These are phyloP conservation scores for Sebastes oblongus DNA, from an alignment of 2,797 vertebrate genomes.

Conservation along the genomic window DNA sequence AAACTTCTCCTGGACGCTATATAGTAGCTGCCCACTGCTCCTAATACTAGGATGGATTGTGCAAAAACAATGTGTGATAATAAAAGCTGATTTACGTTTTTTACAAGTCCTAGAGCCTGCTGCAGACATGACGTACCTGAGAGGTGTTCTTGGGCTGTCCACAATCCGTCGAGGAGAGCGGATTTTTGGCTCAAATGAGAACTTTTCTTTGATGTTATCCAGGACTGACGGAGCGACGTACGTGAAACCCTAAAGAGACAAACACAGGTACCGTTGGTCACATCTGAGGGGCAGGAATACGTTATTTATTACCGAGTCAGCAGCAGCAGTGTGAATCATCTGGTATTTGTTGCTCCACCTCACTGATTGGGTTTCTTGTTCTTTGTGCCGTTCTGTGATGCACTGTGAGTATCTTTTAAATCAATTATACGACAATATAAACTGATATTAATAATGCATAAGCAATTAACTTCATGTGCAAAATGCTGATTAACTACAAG, in stretches of 20 bases:
- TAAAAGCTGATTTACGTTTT: background rate
- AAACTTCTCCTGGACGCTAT: no score
- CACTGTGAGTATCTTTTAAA: background rate
- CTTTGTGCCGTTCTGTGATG: background rate
- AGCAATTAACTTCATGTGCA: background rate
- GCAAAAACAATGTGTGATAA: no score
- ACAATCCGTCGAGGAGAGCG: conserved; percentile 96
- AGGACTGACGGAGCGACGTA: conserved; percentile 99
- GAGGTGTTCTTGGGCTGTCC: conserved; percentile 95
- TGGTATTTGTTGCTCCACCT: background rate
- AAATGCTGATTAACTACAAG: background rate
- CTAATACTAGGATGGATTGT: no score
- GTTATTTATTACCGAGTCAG: background rate
- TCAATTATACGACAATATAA: background rate
- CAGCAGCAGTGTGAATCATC: background rate
- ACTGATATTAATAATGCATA: background rate
- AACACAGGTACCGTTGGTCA: background rate
- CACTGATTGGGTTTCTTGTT: background rate
- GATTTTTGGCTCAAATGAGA: conserved; percentile 98
- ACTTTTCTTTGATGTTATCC: conserved; percentile 98
- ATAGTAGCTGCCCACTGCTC: no score
- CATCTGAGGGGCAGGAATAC: background rate
- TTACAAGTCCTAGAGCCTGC: background rate
- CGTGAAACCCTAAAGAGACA: conserved; percentile 90
- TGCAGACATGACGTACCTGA: conserved; percentile 84